Evolutionary conservation across 2,113 vertebrate species (phyloP).

Genomic region (Pipra filicauda): DNA sequence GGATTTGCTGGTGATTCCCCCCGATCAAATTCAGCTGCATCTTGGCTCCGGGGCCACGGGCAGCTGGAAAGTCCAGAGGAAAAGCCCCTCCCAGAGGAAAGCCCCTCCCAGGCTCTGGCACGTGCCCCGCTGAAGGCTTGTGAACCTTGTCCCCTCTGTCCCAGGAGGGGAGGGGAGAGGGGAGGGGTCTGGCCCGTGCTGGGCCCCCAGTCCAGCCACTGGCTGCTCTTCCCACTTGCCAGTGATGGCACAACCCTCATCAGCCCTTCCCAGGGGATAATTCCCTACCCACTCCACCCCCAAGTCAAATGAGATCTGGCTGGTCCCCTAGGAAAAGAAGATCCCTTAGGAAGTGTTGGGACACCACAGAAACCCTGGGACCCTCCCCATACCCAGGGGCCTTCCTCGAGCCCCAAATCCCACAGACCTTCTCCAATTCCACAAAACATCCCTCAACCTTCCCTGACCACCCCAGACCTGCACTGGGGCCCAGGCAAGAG

Average conservation of each 20-base stretch:
- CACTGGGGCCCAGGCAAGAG: rapidly evolving
- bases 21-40: neutral
- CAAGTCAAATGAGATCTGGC: neutral
- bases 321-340: neutral
- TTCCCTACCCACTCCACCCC: neutral
- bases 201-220: neutral
- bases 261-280: neutral
- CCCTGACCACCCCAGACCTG: neutral
- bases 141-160: neutral
- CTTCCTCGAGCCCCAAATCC: neutral
- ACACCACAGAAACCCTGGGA: neutral
- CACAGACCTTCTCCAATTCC: neutral
- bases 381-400: neutral
- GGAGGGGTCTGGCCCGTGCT: neutral
- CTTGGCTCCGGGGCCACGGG: neutral
- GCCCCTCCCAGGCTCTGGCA: rapidly evolving
- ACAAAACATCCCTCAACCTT: neutral
- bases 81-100: neutral
- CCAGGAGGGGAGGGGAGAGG: neutral
- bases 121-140: rapidly evolving
- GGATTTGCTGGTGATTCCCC: neutral
- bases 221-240: rapidly evolving
- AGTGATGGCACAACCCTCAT: neutral
- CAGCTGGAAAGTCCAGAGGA: neutral
- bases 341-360: neutral